These are phyloP conservation scores for Adrianichthys oophorus DNA, from an alignment of 2,797 vertebrate species.

Conservation along the genomic window DNA sequence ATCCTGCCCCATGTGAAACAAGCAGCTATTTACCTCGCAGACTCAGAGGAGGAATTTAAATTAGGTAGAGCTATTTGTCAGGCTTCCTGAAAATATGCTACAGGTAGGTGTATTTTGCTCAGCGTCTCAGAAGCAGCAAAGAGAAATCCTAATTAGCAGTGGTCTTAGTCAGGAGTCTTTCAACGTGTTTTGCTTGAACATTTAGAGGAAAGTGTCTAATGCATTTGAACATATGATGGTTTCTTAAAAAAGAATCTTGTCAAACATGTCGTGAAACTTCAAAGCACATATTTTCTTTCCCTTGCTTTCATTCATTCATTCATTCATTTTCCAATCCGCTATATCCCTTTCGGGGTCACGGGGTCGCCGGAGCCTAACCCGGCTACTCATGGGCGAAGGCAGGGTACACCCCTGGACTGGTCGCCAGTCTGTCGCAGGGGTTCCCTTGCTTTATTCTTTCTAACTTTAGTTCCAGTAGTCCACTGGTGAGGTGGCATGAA, in stretches of 20 bases:
- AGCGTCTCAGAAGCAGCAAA: constrained; percentile 6
- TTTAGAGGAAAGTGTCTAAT: constrained; percentile 3
- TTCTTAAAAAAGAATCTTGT: background rate
- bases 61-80: constrained; percentile 36
- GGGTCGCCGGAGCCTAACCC: no score
- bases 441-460: background rate
- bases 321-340: no score
- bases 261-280: background rate
- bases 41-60: constrained; percentile 41
- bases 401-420: no score
- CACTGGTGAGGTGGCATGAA: constrained; percentile 17
- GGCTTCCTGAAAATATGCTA: constrained; percentile 22
- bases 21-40: constrained; percentile 49
- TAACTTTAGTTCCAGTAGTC: background rate
- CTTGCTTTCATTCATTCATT: background rate
- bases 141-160: constrained; percentile 6
- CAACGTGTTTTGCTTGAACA: background rate
- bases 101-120: constrained; percentile 4
- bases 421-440: no score
- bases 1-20: constrained; percentile 57
- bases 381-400: no score
- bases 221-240: no score
- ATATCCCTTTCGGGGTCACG: no score
- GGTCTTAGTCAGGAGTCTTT: background rate
- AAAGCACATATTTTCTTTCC: background rate